Evolutionary conservation across 2,888 invertebrate genomes (phyloP).

Genomic region (Ashinkailepas kermadecensis): DNA sequence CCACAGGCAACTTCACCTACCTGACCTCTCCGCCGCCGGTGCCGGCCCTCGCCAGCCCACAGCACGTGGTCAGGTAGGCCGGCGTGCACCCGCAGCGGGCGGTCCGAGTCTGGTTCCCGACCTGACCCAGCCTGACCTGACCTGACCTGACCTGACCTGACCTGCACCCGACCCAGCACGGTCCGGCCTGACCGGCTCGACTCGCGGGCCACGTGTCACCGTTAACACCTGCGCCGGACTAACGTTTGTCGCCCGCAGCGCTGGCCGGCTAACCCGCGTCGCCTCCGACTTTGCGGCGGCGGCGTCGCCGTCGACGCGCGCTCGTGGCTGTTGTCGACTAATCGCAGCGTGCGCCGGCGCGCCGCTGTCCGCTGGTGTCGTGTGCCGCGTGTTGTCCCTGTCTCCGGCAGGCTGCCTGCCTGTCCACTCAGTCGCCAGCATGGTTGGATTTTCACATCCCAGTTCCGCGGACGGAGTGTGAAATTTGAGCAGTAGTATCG

Average conservation of each 20-base stretch:
- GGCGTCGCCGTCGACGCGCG: not conserved
- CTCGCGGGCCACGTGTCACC: no score
- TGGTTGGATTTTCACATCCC: no score
- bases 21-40: not conserved
- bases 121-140: not conserved
- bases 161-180: not conserved
- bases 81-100: not conserved
- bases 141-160: not conserved
- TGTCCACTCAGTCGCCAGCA: no score
- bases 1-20: conserved; percentile 2
- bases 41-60: not conserved
- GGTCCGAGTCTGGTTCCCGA: not conserved
- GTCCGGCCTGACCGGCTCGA: not conserved
- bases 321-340: not conserved
- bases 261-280: not conserved
- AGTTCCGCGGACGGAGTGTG: no score
- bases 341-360: no score
- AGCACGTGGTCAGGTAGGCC: not conserved
- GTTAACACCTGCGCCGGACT: no score
- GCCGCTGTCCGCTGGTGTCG: no score
- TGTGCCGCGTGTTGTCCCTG: no score
- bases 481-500: no score
- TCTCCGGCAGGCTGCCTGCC: no score
- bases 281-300: no score
- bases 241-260: not conserved